Conservation (phyloP, 2,113 vertebrate species). For the Patagioenas fasciata region DNA sequence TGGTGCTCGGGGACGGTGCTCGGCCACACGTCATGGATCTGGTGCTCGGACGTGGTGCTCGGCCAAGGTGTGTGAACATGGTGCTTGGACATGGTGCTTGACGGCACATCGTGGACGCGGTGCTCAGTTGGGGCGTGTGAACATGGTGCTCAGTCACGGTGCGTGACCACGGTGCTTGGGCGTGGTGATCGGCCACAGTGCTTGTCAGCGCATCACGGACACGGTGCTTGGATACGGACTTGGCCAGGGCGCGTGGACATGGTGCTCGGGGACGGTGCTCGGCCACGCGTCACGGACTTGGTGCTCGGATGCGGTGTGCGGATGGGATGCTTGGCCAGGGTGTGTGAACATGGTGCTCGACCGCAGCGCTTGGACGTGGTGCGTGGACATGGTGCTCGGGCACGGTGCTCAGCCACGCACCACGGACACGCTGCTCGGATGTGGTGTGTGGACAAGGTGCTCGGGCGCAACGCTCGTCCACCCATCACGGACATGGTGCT, state of each 20-base stretch:
- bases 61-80: background rate
- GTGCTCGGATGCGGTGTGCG: no score
- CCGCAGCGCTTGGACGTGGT: no score
- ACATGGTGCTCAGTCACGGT: no score
- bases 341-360: background rate
- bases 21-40: no score
- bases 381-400: background rate
- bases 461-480: no score
- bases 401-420: background rate
- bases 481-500: no score
- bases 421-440: background rate
- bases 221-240: no score
- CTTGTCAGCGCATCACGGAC: no score
- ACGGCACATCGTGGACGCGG: background rate
- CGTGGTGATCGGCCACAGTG: no score
- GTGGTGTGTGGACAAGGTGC: background rate
- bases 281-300: no score
- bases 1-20: background rate
- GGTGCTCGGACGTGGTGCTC: background rate
- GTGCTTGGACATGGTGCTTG: background rate
- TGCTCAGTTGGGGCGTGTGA: no score
- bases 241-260: background rate
- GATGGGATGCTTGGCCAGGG: background rate
- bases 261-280: background rate
- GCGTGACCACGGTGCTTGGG: no score